A percentile compares a stretch with the other conserved stretches of the same genome.
Conservation (phyloP, 2,113 vertebrate genomes). For the Sapajus apella region DNA sequence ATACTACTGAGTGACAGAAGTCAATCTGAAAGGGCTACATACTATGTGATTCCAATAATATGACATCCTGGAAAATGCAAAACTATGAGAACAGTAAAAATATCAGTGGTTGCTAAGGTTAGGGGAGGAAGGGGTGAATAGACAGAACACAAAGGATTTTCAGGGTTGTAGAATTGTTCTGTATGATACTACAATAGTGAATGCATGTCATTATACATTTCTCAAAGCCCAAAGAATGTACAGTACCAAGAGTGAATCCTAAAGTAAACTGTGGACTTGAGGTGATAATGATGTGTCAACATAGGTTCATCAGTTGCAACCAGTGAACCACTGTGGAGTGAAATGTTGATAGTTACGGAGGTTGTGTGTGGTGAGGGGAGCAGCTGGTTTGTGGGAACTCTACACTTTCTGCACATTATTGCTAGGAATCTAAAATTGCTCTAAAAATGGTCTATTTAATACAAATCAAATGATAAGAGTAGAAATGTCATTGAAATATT, state of each 20-base stretch:
- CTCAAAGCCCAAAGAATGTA: background rate
- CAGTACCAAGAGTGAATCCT: background rate
- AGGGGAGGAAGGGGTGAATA: background rate
- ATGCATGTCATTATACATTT: background rate
- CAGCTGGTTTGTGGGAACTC: background rate
- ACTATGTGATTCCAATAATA: background rate
- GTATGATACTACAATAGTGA: background rate
- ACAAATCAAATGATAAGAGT: background rate
- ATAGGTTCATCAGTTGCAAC: background rate
- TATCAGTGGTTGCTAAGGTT: background rate
- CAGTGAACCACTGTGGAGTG: background rate
- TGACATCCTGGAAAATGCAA: background rate
- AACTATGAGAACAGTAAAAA: background rate
- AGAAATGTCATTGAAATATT: background rate
- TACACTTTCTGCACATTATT: background rate
- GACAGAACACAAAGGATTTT: background rate
- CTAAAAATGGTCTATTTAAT: background rate
- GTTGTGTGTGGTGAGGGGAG: no score
- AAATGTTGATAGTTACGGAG: background rate
- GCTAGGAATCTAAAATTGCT: background rate
- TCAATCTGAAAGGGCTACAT: background rate
- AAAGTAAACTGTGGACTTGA: background rate
- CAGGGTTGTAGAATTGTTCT: background rate
- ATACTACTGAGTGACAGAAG: background rate
- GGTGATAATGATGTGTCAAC: background rate